phyloP scores from a whole-genome alignment of 2,888 invertebrate species.

The Cataglyphis cursor region DNA sequence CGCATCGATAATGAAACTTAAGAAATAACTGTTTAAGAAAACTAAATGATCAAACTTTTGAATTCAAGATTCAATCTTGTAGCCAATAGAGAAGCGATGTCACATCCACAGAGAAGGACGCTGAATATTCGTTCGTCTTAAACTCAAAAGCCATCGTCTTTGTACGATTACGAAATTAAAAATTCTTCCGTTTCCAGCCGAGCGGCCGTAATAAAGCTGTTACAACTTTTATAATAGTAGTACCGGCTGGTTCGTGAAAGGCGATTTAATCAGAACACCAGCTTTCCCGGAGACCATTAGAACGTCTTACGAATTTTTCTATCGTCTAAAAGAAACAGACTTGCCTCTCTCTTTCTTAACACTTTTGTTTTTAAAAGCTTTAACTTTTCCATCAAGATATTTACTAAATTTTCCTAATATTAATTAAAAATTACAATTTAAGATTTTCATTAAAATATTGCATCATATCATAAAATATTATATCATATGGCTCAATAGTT shows the following conservation, averaged over 20 bases:
- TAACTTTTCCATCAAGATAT: slow-evolving; percentile 16
- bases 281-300: slow-evolving; percentile 50
- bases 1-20: slow-evolving; percentile 29
- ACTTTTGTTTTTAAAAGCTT: slow-evolving; percentile 44
- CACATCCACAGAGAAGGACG: slow-evolving; percentile 14
- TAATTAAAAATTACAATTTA: slow-evolving; percentile 36
- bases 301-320: slow-evolving; percentile 56
- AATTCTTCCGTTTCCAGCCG: slow-evolving; percentile 48
- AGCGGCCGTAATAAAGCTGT: slow-evolving; percentile 52
- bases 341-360: slow-evolving; percentile 4
- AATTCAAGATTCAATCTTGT: slow-evolving; percentile 42
- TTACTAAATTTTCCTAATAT: slow-evolving; percentile 26
- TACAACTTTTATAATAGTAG: slow-evolving; percentile 57
- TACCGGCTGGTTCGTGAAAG: slow-evolving; percentile 52
- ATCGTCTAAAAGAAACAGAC: slow-evolving; percentile 35
- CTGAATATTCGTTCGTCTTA: slow-evolving; percentile 36
- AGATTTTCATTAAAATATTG: slow-evolving; percentile 12
- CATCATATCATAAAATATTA: not conserved
- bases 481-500: not conserved
- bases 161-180: slow-evolving; percentile 56
- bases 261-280: slow-evolving; percentile 55
- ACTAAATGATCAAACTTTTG: slow-evolving; percentile 42
- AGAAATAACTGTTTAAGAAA: slow-evolving; percentile 39
- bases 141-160: slow-evolving; percentile 51
- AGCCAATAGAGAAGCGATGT: slow-evolving; percentile 23